Evolutionary conservation across 1,140 invertebrate species (phyloP), one percentile per base, ranked within the genome.

Genomic region (Sycobia sp.): DNA sequence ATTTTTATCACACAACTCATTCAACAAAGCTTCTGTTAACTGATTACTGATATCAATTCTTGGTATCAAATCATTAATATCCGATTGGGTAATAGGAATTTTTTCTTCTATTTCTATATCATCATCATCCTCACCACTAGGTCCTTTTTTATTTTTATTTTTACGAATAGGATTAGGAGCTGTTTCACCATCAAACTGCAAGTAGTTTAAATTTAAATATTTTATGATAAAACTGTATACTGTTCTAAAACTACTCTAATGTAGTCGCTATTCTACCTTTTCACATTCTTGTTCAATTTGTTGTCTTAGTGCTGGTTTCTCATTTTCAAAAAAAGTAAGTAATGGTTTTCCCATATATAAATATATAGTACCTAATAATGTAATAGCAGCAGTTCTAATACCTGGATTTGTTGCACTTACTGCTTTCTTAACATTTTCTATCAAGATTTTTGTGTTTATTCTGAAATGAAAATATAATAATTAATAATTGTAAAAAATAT

Each of bases 1-100:
- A 77, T 96, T 95, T 80, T 96, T 97, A 78, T 97, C 95, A 25
- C 86, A 84, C 60, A 98, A 82, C 77, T 97, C 92, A 39, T 86
- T 87, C 0, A 97, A 77, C 0, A 97, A 77, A 0, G 86, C 76
- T 60, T 93, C 90, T 1, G 93, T 95, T 43, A 98, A 90, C 70
- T 91, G 89, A n/a, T 86, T 84, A 62, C 90, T 90, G 51, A 98
- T 93, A 75, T 97, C 95, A 11, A 89, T 86, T 34, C 93, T 81
- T 9, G 91, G 86, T 61, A 93, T 69, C 36, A 90, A 71, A 73
- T 93, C 91, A 55, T 87, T 83, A 7, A 89, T 82, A 71, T 86
- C 89, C 18, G 81, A 66, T 57, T 82, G 81, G 13, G 70, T 73
- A 1, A 78, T 77, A 2, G 74, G 71, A n/a, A 66, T 78, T 66